Evolutionary conservation across 2,797 vertebrate genomes (phyloP), one percentile per base, ranked within the genome.

Genomic region (Falco naumanni): DNA sequence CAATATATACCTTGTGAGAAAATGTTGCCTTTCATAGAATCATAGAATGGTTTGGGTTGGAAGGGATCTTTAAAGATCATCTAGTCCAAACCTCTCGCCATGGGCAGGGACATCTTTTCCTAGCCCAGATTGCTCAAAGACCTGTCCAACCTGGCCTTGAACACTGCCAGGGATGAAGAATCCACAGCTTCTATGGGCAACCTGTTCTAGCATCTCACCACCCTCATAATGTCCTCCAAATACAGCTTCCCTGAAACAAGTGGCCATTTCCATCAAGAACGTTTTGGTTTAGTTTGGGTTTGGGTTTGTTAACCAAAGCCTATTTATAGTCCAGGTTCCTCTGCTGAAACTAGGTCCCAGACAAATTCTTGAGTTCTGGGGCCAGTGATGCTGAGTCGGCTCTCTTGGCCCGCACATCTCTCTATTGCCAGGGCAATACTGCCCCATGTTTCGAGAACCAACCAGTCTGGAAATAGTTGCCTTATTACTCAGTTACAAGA

Each of bases 91-190:
- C 5, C 25, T 8, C 11, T 33, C 22, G 39, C 29, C 31, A 31
- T 11, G 15, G 50, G 11, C 48, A 87, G 39, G 57, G 31, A 54
- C 28, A 50, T 4, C 13, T 87, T 33, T 34, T 53, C 8, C 34
- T 45, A 9, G 8, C 26, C 15, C 25, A 51, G 21, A 3, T 29
- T 50, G 28, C 41, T 47, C 37, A 84, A 60, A 65, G 45, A 15
- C 24, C 18, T 0, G 0, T 29, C 33, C 60, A 72, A 16, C n/a
- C 54, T 26, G 14, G 17, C 33, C 20, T 72, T 4, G 26, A 56
- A 22, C 37, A 20, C 19, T 53, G 41, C 10, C 10, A 17, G 1
- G 5, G 26, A 68, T n/a, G 26, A n/a, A 13, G 10, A 24, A 54
- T 6, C 71, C 24, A 26, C 50, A 78, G 0, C 24, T 39, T 56